Percentiles rank a stretch among this genome's conserved stretches.
Evolutionary conservation across 2,888 invertebrate genomes (phyloP).

Genomic region (Clostera curtula): DNA sequence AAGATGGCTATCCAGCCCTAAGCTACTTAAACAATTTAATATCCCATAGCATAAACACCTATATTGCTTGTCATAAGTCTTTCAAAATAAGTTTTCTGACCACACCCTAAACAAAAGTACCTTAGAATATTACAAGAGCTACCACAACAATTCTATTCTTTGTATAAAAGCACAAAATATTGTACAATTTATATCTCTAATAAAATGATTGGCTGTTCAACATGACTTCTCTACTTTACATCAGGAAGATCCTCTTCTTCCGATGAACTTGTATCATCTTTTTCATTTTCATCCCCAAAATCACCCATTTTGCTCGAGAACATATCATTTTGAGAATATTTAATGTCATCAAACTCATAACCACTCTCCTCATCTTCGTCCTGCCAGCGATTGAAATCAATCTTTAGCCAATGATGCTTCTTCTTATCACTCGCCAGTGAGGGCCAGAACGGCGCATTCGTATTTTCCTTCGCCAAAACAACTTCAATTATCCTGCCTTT

Average conservation of each 20-base stretch:
- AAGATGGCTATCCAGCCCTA: too few relatives aligned
- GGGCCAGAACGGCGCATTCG: slow-evolving; percentile 88
- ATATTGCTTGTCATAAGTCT: neutral
- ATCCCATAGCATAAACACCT: too few relatives aligned
- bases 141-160: slow-evolving; percentile 23
- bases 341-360: slow-evolving; percentile 75
- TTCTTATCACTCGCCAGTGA: slow-evolving; percentile 87
- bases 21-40: too few relatives aligned
- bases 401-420: slow-evolving; percentile 96
- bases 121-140: neutral
- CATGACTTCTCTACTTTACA: slow-evolving; percentile 64
- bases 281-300: slow-evolving; percentile 52
- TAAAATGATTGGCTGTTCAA: slow-evolving; percentile 28
- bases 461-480: slow-evolving; percentile 78
- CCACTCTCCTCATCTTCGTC: slow-evolving; percentile 97
- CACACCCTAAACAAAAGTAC: slow-evolving; percentile 1
- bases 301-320: slow-evolving; percentile 47
- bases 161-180: slow-evolving; percentile 39
- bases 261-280: slow-evolving; percentile 80
- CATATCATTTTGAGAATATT: too few relatives aligned
- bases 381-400: slow-evolving; percentile 97
- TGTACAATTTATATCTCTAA: slow-evolving; percentile 27
- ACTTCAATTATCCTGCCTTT: slow-evolving; percentile 84
- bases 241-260: slow-evolving; percentile 84
- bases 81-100: neutral